These are phyloP conservation scores for Zaprionus gabonicus DNA, from an alignment of 1,140 invertebrate species.

Conservation along the genomic window DNA sequence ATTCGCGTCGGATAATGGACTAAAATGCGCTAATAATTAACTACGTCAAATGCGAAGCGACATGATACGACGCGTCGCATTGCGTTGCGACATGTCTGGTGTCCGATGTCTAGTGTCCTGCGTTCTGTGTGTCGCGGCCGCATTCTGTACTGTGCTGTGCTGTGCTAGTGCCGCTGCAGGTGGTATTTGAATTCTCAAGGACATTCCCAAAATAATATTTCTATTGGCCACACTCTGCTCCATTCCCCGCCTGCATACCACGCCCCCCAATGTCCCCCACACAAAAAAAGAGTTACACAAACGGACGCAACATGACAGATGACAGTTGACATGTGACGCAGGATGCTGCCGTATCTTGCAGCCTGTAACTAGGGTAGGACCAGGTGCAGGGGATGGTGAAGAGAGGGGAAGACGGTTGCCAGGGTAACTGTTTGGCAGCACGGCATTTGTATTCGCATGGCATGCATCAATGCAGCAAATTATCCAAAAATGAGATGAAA, in stretches of 20 bases:
- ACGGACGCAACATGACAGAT: slow-evolving; percentile 19
- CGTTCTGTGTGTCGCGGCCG: not conserved
- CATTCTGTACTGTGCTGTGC: not conserved
- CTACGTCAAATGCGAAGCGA: slow-evolving; percentile 57
- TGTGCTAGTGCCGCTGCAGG: not conserved
- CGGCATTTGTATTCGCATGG: slow-evolving; percentile 28
- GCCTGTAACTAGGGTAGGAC: not conserved
- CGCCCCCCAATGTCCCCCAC: not conserved
- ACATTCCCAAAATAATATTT: slow-evolving; percentile 28
- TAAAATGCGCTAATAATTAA: slow-evolving; percentile 79
- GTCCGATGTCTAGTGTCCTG: too few species aligned
- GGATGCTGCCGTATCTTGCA: slow-evolving; percentile 28
- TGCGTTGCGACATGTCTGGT: not conserved
- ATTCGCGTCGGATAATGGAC: slow-evolving; percentile 70
- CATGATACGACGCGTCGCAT: not conserved
- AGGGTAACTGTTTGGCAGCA: slow-evolving; percentile 1
- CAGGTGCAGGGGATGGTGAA: not conserved
- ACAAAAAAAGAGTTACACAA: slow-evolving; percentile 17
- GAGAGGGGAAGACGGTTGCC: not conserved
- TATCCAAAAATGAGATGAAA: not conserved
- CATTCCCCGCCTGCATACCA: too few species aligned
- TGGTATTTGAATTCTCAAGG: slow-evolving; percentile 20
- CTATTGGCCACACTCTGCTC: not conserved
- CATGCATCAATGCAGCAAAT: slow-evolving; percentile 32
- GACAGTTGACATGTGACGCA: slow-evolving; percentile 40